Base-by-base conservation (phyloP, 2,113 vertebrate species). In the Strigops habroptila region DNA sequence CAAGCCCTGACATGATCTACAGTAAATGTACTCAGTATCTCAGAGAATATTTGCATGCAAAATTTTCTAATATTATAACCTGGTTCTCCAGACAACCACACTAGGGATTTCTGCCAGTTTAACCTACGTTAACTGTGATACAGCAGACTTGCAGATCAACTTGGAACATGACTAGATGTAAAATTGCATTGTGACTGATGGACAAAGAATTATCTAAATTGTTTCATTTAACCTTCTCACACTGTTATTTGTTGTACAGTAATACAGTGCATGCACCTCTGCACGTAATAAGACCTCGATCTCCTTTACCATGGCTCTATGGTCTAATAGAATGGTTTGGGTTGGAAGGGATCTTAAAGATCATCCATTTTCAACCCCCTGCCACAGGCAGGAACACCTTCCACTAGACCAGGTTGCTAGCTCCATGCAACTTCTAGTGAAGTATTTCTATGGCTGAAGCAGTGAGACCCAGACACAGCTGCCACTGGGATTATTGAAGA, bases 181-280 rank as follows among this genome's bases (percentile, higher is more conserved):
- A 64, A 44, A 71, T 16, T 64, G 12, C 5, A 10, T 10, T 24
- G 22, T 33, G 59, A 65, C 14, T 37, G 43, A 71, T 14, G 43
- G 73, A 37, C 64, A 71, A 71, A 57, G 73, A 57, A 44, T 57
- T 64, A 59, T 14, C 43, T 44, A 43, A 71, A 24, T 44, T 24
- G 8, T 57, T 49, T 33, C 30, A 19, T n/a, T 78, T 71, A 43
- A 33, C 27, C 55, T 76, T n/a, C 48, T 82, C 63, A n/a, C 1
- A 5, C 55, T 21, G 37, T 22, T 51, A 24, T 23, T 51, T 49
- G 18, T 37, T 44, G 35, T 24, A 17, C 57, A 28, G 49, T 2
- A 28, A 43, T 4, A 39, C 0, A 7, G n/a, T 12, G 23, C 24
- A 9, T 1, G 9, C 19, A 37, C 14, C 10, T 57, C 63, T n/a